phyloP scores from a whole-genome alignment of 2,113 vertebrate species.

The Paracanthobrama guichenoti region DNA sequence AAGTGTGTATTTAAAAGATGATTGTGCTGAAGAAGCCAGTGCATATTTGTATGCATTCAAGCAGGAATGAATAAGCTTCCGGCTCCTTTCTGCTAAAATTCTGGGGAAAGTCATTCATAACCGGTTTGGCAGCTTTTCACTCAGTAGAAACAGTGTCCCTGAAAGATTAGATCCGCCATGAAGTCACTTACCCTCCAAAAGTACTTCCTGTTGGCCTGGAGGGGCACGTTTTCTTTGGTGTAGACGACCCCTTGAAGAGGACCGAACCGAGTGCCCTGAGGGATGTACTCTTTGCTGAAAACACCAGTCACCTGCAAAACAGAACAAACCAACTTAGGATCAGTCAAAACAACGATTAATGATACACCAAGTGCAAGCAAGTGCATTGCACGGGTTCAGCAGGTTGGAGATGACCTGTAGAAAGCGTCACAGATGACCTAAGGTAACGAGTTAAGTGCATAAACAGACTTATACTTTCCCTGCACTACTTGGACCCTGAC shows the following conservation, averaged over 20 bases:
- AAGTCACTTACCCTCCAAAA: slow-evolving; percentile 78
- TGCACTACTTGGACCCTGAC: slow-evolving; percentile 63
- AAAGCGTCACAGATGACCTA: not conserved
- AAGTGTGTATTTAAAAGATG: not conserved
- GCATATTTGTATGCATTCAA: not conserved
- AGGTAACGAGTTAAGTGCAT: slow-evolving; percentile 64
- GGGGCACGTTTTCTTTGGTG: slow-evolving; percentile 76
- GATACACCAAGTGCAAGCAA: not conserved
- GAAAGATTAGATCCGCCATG: not conserved
- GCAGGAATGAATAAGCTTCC: not conserved
- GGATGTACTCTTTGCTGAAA: slow-evolving; percentile 80
- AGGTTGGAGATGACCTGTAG: not conserved
- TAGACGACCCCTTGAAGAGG: slow-evolving; percentile 76
- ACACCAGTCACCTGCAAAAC: slow-evolving; percentile 75
- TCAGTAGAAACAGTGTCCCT: not conserved
- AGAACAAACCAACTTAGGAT: not conserved
- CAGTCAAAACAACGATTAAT: not conserved
- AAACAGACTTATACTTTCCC: slow-evolving; percentile 67
- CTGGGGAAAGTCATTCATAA: slow-evolving; percentile 36
- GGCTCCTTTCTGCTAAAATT: slow-evolving; percentile 28
- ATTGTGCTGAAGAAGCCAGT: not conserved
- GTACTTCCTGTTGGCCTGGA: slow-evolving; percentile 76
- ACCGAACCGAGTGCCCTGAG: slow-evolving; percentile 77
- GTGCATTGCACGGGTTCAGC: not conserved
- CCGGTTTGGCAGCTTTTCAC: slow-evolving; percentile 32